Percentiles rank a stretch among this genome's conserved stretches.
These are phyloP conservation scores for Climacteris rufus DNA, from an alignment of 2,113 vertebrate species.

Conservation along the genomic window DNA sequence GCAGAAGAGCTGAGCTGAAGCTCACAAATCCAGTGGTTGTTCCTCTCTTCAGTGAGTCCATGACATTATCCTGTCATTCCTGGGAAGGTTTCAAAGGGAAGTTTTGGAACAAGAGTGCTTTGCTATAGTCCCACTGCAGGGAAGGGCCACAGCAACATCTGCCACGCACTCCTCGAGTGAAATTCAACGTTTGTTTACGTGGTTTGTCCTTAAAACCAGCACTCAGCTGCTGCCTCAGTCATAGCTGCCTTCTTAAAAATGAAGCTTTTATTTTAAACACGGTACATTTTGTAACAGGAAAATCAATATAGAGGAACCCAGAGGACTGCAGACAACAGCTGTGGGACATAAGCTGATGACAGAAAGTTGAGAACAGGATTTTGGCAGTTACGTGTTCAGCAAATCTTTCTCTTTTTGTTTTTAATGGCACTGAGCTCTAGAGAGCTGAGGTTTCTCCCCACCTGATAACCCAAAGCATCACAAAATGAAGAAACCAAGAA, in stretches of 20 bases:
- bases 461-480: neutral
- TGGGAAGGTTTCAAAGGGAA: neutral
- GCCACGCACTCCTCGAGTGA: neutral
- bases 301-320: constrained; percentile 19
- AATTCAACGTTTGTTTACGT: constrained; percentile 4
- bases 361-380: constrained; percentile 23
- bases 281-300: constrained; percentile 47
- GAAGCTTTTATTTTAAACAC: constrained; percentile 33
- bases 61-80: neutral
- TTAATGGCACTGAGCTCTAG: neutral
- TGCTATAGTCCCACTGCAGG: neutral
- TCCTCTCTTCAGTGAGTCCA: neutral
- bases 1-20: neutral
- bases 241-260: neutral
- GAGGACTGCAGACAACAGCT: constrained; percentile 32
- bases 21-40: neutral
- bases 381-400: neutral
- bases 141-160: neutral
- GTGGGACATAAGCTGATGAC: neutral
- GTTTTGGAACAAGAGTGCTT: neutral
- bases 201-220: neutral
- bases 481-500: neutral
- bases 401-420: constrained; percentile 3
- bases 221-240: neutral
- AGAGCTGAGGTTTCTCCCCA: neutral